Conservation (phyloP, 1,140 invertebrate genomes). For the Choristoneura fumiferana region DNA sequence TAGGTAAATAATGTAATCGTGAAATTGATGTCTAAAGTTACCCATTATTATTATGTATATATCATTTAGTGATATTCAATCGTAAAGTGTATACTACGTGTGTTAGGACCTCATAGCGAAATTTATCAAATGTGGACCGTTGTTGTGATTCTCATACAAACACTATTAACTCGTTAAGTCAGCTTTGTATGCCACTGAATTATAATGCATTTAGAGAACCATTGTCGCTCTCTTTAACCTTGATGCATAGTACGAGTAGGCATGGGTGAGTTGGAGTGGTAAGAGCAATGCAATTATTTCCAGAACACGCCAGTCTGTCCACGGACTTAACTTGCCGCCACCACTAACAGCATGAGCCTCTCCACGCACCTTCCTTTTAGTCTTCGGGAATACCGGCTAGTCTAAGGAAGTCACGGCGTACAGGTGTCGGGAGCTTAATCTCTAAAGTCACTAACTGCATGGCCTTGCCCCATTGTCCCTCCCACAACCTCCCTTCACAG, state of each 20-base stretch:
- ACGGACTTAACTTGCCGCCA: conserved; percentile 49
- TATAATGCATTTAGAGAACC: no score
- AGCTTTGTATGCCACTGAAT: no score
- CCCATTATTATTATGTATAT: conserved; percentile 20
- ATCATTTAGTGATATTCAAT: conserved; percentile 16
- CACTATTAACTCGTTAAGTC: not conserved
- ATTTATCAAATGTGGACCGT: conserved; percentile 1
- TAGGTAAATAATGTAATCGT: conserved; percentile 55
- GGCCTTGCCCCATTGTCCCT: conserved; percentile 43
- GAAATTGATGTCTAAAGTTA: conserved; percentile 63
- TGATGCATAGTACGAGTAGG: not conserved
- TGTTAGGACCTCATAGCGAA: not conserved
- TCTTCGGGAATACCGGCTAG: conserved; percentile 42
- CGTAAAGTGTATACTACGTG: conserved; percentile 6
- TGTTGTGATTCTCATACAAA: not conserved
- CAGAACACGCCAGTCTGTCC: conserved; percentile 17
- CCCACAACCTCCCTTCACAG: conserved; percentile 42
- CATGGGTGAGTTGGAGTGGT: not conserved
- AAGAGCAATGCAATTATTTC: not conserved
- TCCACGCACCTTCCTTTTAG: conserved; percentile 50
- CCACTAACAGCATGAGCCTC: conserved; percentile 67
- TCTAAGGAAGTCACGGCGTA: conserved; percentile 1
- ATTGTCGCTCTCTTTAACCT: no score
- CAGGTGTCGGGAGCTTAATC: conserved; percentile 52
- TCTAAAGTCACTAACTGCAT: conserved; percentile 52